These are phyloP conservation scores for Drosophila buzzatii DNA, from an alignment of 2,888 invertebrate genomes.

Conservation along the genomic window DNA sequence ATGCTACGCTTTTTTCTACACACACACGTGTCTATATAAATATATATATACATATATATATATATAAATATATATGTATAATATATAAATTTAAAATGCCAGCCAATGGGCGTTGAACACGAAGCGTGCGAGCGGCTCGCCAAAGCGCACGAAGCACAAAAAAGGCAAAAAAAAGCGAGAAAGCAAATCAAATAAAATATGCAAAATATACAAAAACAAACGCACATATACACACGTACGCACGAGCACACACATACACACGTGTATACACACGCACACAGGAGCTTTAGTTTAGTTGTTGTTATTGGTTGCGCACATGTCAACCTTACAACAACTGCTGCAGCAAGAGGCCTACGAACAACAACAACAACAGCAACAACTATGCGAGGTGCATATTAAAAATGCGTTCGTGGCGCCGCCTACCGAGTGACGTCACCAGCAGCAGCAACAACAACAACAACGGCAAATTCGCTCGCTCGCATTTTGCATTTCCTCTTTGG, in stretches of 20 bases:
- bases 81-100: slow-evolving; percentile 56
- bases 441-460: slow-evolving; percentile 32
- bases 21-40: slow-evolving; percentile 26
- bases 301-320: slow-evolving; percentile 75
- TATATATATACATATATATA: slow-evolving; percentile 22
- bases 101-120: slow-evolving; percentile 74
- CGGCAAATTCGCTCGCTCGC: slow-evolving; percentile 33
- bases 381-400: slow-evolving; percentile 60
- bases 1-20: slow-evolving; percentile 65
- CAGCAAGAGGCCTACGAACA: slow-evolving; percentile 42
- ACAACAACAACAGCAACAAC: slow-evolving; percentile 28
- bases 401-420: slow-evolving; percentile 81
- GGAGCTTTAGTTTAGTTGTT: slow-evolving; percentile 72
- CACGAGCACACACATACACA: slow-evolving; percentile 22
- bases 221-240: slow-evolving; percentile 33
- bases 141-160: slow-evolving; percentile 53
- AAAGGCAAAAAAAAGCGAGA: slow-evolving; percentile 67
- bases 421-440: slow-evolving; percentile 74
- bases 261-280: slow-evolving; percentile 19
- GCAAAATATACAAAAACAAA: slow-evolving; percentile 76
- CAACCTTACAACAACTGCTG: slow-evolving; percentile 43
- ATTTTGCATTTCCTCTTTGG: slow-evolving; percentile 72
- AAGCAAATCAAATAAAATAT: slow-evolving; percentile 77
- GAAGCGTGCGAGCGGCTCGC: slow-evolving; percentile 60
- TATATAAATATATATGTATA: slow-evolving; percentile 34